Evolutionary conservation across 2,113 vertebrate genomes (phyloP).

Genomic region (Myiozetetes cayanensis): DNA sequence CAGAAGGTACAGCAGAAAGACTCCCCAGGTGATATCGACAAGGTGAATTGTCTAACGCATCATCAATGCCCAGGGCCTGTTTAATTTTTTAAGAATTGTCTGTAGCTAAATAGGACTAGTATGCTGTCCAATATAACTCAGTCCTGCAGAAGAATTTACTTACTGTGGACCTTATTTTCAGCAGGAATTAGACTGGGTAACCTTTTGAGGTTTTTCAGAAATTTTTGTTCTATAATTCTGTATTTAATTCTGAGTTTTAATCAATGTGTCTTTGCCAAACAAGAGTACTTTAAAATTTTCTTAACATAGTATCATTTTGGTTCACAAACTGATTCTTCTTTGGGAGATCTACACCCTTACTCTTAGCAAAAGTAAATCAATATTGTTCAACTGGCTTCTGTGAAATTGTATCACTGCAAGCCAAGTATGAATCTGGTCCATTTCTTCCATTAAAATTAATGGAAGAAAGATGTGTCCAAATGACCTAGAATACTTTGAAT

Average conservation of each 20-base stretch:
- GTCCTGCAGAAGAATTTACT: neutral
- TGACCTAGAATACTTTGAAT: neutral
- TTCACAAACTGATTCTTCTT: neutral
- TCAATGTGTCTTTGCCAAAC: neutral
- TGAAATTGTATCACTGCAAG: neutral
- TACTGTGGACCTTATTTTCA: neutral
- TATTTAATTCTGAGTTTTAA: neutral
- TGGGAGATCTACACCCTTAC: neutral
- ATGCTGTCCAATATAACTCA: neutral
- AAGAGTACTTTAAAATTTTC: neutral
- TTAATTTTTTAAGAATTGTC: neutral
- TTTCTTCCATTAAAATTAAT: constrained; percentile 32
- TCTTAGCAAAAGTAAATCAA: neutral
- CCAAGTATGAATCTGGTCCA: neutral
- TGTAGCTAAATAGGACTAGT: neutral
- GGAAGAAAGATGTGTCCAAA: constrained; percentile 30
- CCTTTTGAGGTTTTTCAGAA: neutral
- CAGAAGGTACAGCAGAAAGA: no score
- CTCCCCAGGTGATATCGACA: no score
- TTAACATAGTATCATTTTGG: neutral
- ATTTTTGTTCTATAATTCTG: neutral
- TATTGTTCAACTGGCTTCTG: neutral
- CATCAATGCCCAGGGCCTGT: neutral
- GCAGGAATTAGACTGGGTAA: neutral
- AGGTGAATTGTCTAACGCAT: neutral